Percentiles rank a stretch among this genome's conserved stretches.
phyloP scores from a whole-genome alignment of 2,888 invertebrate genomes.

The Lycaena phlaeas region DNA sequence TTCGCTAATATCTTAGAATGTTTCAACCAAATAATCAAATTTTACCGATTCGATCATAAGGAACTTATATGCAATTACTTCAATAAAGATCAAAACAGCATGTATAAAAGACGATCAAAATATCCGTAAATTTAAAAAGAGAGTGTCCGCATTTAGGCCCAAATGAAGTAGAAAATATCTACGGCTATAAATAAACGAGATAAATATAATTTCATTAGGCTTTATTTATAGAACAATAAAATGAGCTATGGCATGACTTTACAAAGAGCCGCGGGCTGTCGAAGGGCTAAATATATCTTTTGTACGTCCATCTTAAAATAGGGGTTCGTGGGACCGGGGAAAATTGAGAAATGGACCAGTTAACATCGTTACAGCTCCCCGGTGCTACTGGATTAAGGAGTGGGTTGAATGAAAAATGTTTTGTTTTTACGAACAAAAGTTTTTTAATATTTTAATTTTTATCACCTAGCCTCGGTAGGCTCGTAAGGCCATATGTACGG shows the following conservation, averaged over 20 bases:
- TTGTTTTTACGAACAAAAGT: conserved; percentile 34
- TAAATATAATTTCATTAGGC: conserved; percentile 7
- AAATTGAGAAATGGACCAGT: conserved; percentile 73
- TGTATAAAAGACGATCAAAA: too few relatives aligned
- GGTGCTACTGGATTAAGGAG: conserved; percentile 44
- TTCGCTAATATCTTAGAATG: too few relatives aligned
- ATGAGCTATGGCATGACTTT: conserved; percentile 37
- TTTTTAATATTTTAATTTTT: too few relatives aligned
- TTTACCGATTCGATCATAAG: too few relatives aligned
- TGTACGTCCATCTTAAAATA: conserved; percentile 53
- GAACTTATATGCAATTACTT: too few relatives aligned
- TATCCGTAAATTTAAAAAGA: too few relatives aligned
- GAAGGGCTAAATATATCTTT: conserved; percentile 54
- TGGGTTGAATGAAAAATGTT: conserved; percentile 59
- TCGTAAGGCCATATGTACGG: too few relatives aligned
- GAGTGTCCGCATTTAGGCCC: too few relatives aligned
- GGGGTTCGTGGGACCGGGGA: conserved; percentile 43
- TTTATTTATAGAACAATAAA: conserved; percentile 53
- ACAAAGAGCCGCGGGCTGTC: conserved; percentile 41
- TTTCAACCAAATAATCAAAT: too few relatives aligned
- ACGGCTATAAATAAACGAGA: conserved; percentile 1
- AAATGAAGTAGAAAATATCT: too few relatives aligned
- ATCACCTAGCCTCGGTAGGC: too few relatives aligned
- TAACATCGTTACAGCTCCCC: conserved; percentile 66
- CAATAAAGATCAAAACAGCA: too few relatives aligned